These are phyloP conservation scores for Nomada ruficornis DNA, from an alignment of 2,888 invertebrate species.

Conservation along the genomic window DNA sequence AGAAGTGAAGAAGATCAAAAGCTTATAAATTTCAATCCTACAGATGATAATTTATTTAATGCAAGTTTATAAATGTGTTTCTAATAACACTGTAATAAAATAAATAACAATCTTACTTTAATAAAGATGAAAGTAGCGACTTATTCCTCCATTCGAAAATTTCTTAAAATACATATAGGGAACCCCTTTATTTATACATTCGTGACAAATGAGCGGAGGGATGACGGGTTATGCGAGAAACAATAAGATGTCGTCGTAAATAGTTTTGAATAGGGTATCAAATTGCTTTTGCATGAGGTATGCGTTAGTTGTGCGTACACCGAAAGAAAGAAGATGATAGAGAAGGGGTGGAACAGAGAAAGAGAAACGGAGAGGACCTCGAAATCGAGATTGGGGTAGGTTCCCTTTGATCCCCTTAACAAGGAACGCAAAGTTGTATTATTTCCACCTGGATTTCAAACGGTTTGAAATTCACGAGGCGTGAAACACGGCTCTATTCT, in stretches of 20 bases:
- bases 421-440: slow-evolving; percentile 82
- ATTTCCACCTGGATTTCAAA: slow-evolving; percentile 81
- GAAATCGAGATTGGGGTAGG: slow-evolving; percentile 74
- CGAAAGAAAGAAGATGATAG: slow-evolving; percentile 21
- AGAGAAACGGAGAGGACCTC: slow-evolving; percentile 57
- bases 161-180: neutral
- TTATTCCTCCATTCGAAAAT: neutral
- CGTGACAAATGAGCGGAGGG: neutral
- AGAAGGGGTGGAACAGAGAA: slow-evolving; percentile 28
- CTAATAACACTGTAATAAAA: slow-evolving; percentile 4
- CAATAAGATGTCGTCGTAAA: slow-evolving; percentile 39
- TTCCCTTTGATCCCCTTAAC: slow-evolving; percentile 79
- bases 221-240: slow-evolving; percentile 6
- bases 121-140: neutral
- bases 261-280: slow-evolving; percentile 47
- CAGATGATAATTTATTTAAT: neutral
- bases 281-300: slow-evolving; percentile 37
- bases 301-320: slow-evolving; percentile 23
- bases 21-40: slow-evolving; percentile 15
- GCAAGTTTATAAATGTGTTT: neutral
- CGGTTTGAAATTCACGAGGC: slow-evolving; percentile 79
- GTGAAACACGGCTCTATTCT: slow-evolving; percentile 76
- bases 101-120: neutral
- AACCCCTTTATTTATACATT: neutral
- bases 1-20: slow-evolving; percentile 89